Percentiles rank a stretch among this genome's conserved stretches.
phyloP scores from a whole-genome alignment of 2,113 vertebrate genomes.

The Tichodroma muraria region DNA sequence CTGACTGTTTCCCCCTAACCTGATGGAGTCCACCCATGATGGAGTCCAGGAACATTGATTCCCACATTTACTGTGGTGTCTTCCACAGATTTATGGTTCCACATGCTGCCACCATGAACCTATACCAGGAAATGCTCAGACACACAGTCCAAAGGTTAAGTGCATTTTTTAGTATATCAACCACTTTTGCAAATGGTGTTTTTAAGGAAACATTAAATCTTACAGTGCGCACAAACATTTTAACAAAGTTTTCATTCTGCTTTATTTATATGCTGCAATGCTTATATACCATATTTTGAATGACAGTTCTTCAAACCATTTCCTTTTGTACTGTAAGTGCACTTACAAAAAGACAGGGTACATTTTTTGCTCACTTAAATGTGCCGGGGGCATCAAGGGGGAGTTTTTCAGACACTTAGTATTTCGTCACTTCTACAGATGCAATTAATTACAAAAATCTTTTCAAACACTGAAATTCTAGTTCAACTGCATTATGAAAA shows the following conservation, averaged over 20 bases:
- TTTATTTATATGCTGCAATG: slow-evolving; percentile 17
- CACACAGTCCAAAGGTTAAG: slow-evolving; percentile 18
- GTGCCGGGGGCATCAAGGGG: neutral
- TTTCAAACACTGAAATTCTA: slow-evolving; percentile 6
- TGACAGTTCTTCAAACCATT: neutral
- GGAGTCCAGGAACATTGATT: neutral
- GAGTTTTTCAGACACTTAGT: neutral
- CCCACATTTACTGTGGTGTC: neutral
- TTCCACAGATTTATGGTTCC: neutral
- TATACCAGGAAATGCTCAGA: slow-evolving; percentile 4
- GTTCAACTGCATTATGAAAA: neutral
- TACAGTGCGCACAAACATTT: neutral
- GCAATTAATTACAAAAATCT: slow-evolving; percentile 3
- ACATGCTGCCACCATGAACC: neutral
- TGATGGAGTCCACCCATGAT: neutral
- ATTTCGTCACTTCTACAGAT: neutral
- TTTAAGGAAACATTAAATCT: slow-evolving; percentile 37
- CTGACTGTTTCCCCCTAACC: neutral
- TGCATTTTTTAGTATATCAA: slow-evolving; percentile 22
- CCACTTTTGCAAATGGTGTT: neutral
- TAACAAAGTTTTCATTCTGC: neutral
- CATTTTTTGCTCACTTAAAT: neutral
- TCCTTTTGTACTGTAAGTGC: neutral
- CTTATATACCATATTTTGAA: neutral
- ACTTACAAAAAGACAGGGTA: neutral